Evolutionary conservation across 2,113 vertebrate species (phyloP), one percentile per base, ranked within the genome.

Genomic region (Alligator mississippiensis): DNA sequence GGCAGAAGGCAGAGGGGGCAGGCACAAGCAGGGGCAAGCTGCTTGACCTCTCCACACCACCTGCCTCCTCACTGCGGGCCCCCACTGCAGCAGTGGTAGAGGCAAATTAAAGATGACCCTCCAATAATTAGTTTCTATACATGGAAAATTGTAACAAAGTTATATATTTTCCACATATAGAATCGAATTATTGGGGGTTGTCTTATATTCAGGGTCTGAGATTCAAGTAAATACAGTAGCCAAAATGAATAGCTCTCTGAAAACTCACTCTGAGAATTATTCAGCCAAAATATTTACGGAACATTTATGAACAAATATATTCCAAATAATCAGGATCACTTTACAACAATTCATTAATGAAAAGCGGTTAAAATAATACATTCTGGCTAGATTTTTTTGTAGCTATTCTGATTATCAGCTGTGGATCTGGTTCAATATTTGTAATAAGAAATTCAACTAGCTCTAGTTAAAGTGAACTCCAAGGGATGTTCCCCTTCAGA

Each of bases 331-430:
- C 38, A 83, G 7, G 57, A 38, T 59, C 75, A 75, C 24, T 70
- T 68, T 22, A 74, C 34, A 74, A 22, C 70, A 47, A 74, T 24
- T 74, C 34, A 47, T 13, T 74, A 74, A 74, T 24, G 9, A 74
- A 74, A 30, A 14, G 6, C 3, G 12, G 34, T 34, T 22, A 47
- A 47, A 25, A 24, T 74, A 47, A 74, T 47, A 70, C 5, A 87
- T 92, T 86, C 57, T 84, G 76, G 78, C 90, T n/a, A 86, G 77
- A 66, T 34, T 92, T 93, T 55, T 86, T 34, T 14, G 61, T 12
- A 90, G 72, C 27, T 60, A 83, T 94, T 94, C 80, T 89, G 82
- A 82, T 59, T 90, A 64, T 61, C 85, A 92, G 87, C 89, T 88
- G 70, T 3, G 70, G 55, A 92, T 94, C 77, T 82, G 75, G 58